Base-by-base conservation (phyloP, 2,113 vertebrate genomes). In the Cebus imitator region DNA sequence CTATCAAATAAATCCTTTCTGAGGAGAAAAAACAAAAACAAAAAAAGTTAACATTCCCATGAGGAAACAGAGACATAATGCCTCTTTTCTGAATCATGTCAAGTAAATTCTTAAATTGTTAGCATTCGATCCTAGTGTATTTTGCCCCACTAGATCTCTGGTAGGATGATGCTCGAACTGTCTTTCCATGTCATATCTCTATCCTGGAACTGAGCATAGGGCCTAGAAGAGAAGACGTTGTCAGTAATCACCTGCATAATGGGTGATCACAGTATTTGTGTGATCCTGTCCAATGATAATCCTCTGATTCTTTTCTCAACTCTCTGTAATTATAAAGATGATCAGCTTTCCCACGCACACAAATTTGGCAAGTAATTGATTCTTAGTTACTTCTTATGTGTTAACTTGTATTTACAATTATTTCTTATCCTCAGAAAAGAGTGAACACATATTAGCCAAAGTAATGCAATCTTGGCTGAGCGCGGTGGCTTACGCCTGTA, bases 91-190 rank as follows among this genome's bases (percentile, higher is more conserved):
- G 18, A 64, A 75, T 75, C 8, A 73, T n/a, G 40, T 3, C 6
- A 45, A 37, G n/a, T 32, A 87, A 30, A 10, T 76, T 95, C 16
- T 40, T 58, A 25, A 89, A 7, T 68, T 70, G 32, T 68, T 68
- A 83, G 4, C 32, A 40, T 48, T 58, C 35, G 48, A 58, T 84
- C 43, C 35, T 73, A 43, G n/a, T 55, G 2, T 66, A 4, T n/a
- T 8, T 91, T 43, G 50, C 1, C 0, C 2, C 12, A 5, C 30
- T 55, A 13, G 2, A 14, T 30, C 13, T 57, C 3, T 2, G 8
- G 9, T 1, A 23, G 17, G 12, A 68, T 1, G 48, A 37, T 8
- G 25, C 12, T 40, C 0, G 1, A 21, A 50, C 35, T 35, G 16
- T 88, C 35, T 73, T 48, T 45, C 58, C 23, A 58, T 50, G 12